Conservation (phyloP, 2,888 invertebrate species). For the Harmothoe impar region DNA sequence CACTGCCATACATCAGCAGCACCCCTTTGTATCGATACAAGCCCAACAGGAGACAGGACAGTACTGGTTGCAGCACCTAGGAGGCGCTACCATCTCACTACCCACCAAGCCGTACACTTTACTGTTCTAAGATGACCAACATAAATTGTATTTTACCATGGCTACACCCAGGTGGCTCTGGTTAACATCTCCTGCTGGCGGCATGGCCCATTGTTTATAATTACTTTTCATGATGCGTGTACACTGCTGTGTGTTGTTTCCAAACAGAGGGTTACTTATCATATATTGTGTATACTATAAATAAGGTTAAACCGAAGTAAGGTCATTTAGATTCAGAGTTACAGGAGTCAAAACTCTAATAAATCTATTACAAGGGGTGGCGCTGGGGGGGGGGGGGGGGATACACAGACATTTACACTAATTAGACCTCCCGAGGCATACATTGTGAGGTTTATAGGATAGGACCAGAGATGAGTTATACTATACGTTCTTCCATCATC, state of each 20-base stretch:
- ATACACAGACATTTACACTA: too few species aligned
- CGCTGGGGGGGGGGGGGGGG: too few species aligned
- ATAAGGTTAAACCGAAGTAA: too few species aligned
- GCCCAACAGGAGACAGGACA: not conserved
- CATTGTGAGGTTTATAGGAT: too few species aligned
- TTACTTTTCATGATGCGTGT: not conserved
- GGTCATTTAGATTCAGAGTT: too few species aligned
- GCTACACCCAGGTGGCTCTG: slow-evolving; percentile 4
- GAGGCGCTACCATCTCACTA: slow-evolving; percentile 12
- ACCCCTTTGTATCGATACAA: slow-evolving; percentile 16
- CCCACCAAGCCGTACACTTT: not conserved
- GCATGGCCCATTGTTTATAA: not conserved
- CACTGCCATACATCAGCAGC: not conserved
- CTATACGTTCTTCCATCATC: too few species aligned
- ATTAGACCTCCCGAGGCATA: too few species aligned
- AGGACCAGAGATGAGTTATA: too few species aligned
- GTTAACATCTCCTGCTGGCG: not conserved
- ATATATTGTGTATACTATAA: too few species aligned
- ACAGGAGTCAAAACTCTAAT: too few species aligned
- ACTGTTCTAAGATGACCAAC: not conserved
- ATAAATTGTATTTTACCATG: not conserved
- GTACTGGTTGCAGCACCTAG: not conserved
- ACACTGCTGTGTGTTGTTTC: not conserved
- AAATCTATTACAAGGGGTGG: too few species aligned
- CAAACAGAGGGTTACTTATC: not conserved